Evolutionary conservation across 2,888 invertebrate genomes (phyloP), one percentile per base, ranked within the genome.

Genomic region (Tipula confusa): DNA sequence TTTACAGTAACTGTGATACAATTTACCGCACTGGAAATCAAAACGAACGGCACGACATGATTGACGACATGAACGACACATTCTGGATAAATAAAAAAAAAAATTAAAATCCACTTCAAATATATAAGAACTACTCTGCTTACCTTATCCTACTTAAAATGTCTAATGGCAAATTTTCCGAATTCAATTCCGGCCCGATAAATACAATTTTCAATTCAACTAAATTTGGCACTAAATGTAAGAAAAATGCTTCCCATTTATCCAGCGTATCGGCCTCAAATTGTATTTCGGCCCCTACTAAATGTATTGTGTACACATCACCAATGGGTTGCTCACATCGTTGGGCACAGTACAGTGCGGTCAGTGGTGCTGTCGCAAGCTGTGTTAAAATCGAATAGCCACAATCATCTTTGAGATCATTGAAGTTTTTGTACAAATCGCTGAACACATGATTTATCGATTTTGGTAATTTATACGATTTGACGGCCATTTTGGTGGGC

Each of bases 231-330:
- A 92, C 87, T 36, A 93, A 90, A 87, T 95, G 94, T 0, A 94
- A 87, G 85, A 94, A 92, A 87, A 94, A 92, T 64, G 92, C 90
- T 86, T 95, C 95, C 95, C 95, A 95, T 84, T 93, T 93, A 83
- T 91, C 91, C 2, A 94, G 88, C 13, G 92, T 91, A 85, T 93
- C 92, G 0, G 93, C 93, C 88, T 95, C 95, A 86, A 94, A 95
- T 84, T 94, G 93, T 29, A 94, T 90, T 87, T 95, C 95, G 0
- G 94, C 94, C 0, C 94, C 84, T 18, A 84, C 82, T 28, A 84
- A 85, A 84, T 89, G 89, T 24, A 89, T 86, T 1, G 87, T 88
- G 0, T 89, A 84, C 36, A 85, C 85, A 33, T 87, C 86, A n/a
- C 84, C 83, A 9, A 84, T 83, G 15, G 88, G 83, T 18, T 87